Base-by-base conservation (phyloP, 2,797 vertebrate genomes). In the Emys orbicularis region DNA sequence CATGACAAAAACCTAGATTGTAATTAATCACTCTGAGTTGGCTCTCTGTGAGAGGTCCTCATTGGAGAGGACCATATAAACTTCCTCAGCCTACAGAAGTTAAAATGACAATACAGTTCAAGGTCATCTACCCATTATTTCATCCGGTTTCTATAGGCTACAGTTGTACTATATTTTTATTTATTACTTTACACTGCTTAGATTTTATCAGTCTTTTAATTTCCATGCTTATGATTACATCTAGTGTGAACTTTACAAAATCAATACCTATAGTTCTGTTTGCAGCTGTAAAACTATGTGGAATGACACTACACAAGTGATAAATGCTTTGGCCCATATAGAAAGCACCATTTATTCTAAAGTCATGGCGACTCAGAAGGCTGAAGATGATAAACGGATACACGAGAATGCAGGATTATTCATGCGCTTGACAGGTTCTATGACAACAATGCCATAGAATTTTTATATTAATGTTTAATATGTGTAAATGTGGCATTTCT, bases 401-500 rank as follows among this genome's bases (percentile, higher is more conserved):
- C 90, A 93, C 85, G 41, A 93, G 92, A 27, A 74, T 94, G 59
- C 59, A 94, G 81, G 95, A 96, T 95, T 97, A 96, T 95, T 96
- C 92, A 87, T 91, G 83, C 53, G 44, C 92, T 81, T 89, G 95
- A 90, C 94, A 96, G 92, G 92, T 88, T 94, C 89, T 93, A 16
- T 96, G 93, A 76, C 79, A 96, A 87, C 88, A 96, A 84, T 96
- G 82, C 90, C 37, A 95, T 84, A 96, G 68, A 95, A 89, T 97
- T 72, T 72, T 72, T 95, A 92, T 94, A 94, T 89, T 97, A 94
- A 97, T 97, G 83, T 92, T 76, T 79, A 81, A 86, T 94, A 81
- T 90, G 81, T 95, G 92, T 94, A 97, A 97, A 97, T 97, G 87
- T 84, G 87, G 59, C 87, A 80, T 98, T 98, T 97, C 19, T 96